Evolutionary conservation across 2,888 invertebrate species (phyloP).

Genomic region (Mythimna loreyi): DNA sequence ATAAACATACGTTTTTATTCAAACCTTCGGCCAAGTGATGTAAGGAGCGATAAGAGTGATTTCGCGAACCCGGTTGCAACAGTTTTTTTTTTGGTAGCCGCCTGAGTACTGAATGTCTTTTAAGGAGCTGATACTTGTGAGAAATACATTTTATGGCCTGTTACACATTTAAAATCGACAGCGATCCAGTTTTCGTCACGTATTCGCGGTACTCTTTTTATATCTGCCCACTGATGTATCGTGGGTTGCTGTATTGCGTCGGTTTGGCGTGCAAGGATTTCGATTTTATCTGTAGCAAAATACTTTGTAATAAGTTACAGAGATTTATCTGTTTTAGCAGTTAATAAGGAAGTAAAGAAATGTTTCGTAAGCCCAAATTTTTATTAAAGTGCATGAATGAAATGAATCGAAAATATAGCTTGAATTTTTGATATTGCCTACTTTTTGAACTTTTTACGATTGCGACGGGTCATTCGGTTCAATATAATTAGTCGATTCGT

Average conservation of each 20-base stretch:
- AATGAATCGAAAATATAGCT: slow-evolving; percentile 5
- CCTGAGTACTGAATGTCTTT: slow-evolving; percentile 68
- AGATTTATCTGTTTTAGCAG: slow-evolving; percentile 47
- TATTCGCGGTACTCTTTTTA: slow-evolving; percentile 64
- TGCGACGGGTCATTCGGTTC: slow-evolving; percentile 18
- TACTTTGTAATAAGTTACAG: slow-evolving; percentile 48
- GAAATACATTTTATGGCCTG: slow-evolving; percentile 74
- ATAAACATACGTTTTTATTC: slow-evolving; percentile 75
- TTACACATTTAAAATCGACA: slow-evolving; percentile 74
- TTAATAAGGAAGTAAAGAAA: slow-evolving; percentile 33
- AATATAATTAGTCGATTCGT: slow-evolving; percentile 38
- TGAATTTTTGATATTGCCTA: background rate
- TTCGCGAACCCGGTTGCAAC: slow-evolving; percentile 71
- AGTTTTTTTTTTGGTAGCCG: slow-evolving; percentile 74
- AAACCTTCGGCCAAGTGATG: slow-evolving; percentile 69
- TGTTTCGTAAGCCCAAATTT: slow-evolving; percentile 9
- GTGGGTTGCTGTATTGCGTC: slow-evolving; percentile 63
- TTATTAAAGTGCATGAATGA: slow-evolving; percentile 7
- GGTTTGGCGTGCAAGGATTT: slow-evolving; percentile 49
- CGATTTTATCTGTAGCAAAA: slow-evolving; percentile 60
- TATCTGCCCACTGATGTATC: slow-evolving; percentile 59
- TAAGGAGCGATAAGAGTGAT: slow-evolving; percentile 78
- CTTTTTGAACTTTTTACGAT: slow-evolving; percentile 2
- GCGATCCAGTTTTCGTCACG: slow-evolving; percentile 71
- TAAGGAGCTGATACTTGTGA: slow-evolving; percentile 76